Percentiles rank a stretch among this genome's conserved stretches.
Evolutionary conservation across 1,140 invertebrate genomes (phyloP).

Genomic region (Mamestra configurata): DNA sequence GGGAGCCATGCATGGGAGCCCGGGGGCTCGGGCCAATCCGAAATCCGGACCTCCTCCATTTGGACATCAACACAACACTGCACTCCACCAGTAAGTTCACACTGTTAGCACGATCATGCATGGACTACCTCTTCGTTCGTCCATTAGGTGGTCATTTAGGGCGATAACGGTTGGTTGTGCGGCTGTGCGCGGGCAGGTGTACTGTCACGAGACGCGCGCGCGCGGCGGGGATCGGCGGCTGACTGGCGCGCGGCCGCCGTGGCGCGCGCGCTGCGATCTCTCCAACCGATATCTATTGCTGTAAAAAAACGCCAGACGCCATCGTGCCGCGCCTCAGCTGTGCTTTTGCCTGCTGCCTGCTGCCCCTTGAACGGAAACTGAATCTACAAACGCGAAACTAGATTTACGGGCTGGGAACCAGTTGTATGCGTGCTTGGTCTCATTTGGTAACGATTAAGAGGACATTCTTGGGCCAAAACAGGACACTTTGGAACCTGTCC

Average conservation of each 20-base stretch:
- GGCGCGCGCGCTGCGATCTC: conserved; percentile 77
- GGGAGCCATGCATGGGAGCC: conserved; percentile 90
- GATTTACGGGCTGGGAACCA: conserved; percentile 68
- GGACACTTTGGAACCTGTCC: conserved; percentile 8
- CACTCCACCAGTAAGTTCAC: conserved; percentile 79
- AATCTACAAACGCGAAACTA: conserved; percentile 63
- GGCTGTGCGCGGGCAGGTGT: conserved; percentile 52
- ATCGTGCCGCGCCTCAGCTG: conserved; percentile 57
- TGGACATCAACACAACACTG: conserved; percentile 83
- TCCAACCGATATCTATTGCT: conserved; percentile 65
- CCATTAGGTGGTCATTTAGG: conserved; percentile 85
- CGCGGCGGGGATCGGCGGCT: conserved; percentile 74
- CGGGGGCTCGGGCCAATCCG: conserved; percentile 90
- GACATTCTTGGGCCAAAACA: conserved; percentile 33
- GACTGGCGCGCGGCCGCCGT: conserved; percentile 68
- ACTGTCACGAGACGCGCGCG: conserved; percentile 60
- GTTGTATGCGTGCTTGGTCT: conserved; percentile 56
- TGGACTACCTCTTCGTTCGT: conserved; percentile 83
- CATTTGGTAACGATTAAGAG: conserved; percentile 60
- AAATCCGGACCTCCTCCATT: conserved; percentile 90
- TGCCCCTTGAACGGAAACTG: conserved; percentile 66
- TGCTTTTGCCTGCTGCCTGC: conserved; percentile 53
- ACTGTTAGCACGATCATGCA: conserved; percentile 83
- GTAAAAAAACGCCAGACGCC: conserved; percentile 65
- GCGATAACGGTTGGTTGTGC: conserved; percentile 81